phyloP scores from a whole-genome alignment of 1,140 invertebrate species.

The Leptoteleia sp. region DNA sequence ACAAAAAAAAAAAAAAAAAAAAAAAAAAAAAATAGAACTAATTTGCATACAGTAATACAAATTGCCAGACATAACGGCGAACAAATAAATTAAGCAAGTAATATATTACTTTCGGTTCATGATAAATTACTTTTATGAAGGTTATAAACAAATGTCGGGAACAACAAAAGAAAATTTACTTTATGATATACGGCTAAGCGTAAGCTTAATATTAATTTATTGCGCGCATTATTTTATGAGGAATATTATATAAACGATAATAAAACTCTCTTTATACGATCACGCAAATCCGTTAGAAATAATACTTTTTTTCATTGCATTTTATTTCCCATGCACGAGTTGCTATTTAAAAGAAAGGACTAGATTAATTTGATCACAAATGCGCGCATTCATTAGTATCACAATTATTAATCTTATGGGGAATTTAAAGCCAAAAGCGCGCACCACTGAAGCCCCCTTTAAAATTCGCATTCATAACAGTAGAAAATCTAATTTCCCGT shows the following conservation, averaged over 20 bases:
- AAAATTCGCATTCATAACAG: no score
- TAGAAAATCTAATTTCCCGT: no score
- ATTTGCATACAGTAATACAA: no score
- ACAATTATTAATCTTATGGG: no score
- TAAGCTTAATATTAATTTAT: slow-evolving; percentile 16
- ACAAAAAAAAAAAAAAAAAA: no score
- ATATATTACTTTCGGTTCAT: neutral
- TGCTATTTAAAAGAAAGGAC: no score
- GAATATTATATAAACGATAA: slow-evolving; percentile 19
- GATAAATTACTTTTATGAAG: slow-evolving; percentile 4
- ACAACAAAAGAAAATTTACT: slow-evolving; percentile 1
- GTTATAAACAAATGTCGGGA: slow-evolving; percentile 9
- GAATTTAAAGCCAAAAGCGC: no score
- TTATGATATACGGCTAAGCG: slow-evolving; percentile 6
- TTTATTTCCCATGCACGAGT: neutral
- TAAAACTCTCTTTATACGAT: slow-evolving; percentile 4
- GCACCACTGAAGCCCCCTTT: no score
- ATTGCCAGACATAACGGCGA: neutral
- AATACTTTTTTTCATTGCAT: neutral
- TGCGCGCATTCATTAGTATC: no score
- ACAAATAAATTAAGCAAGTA: neutral
- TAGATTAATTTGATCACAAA: no score
- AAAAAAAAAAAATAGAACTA: no score
- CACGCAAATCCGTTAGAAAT: neutral
- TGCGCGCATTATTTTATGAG: neutral